These are phyloP conservation scores for Parochlus steinenii DNA, from an alignment of 2,888 invertebrate genomes.

Conservation along the genomic window DNA sequence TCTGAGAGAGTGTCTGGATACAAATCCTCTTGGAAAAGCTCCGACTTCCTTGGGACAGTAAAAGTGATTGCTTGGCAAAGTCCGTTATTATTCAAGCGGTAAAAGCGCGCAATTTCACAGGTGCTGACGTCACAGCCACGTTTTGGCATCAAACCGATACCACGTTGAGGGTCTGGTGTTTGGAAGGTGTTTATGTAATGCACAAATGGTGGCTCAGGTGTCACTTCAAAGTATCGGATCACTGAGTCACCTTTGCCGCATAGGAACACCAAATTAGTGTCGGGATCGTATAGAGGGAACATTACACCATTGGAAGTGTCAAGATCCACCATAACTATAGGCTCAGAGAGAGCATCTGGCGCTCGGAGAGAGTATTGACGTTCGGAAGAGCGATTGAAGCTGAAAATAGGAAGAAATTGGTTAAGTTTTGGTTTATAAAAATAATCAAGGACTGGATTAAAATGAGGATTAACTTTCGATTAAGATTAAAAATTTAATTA, in stretches of 20 bases:
- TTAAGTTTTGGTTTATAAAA: no score
- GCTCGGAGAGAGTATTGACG: slow-evolving; percentile 91
- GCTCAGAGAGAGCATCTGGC: slow-evolving; percentile 70
- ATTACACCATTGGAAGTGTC: slow-evolving; percentile 94
- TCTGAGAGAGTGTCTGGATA: slow-evolving; percentile 92
- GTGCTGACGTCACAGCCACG: slow-evolving; percentile 86
- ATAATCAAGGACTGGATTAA: not conserved
- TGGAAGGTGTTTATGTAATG: slow-evolving; percentile 96
- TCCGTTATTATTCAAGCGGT: slow-evolving; percentile 85
- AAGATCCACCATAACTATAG: slow-evolving; percentile 82
- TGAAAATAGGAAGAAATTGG: slow-evolving; percentile 27
- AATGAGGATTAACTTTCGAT: not conserved
- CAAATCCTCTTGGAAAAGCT: slow-evolving; percentile 92
- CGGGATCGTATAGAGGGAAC: slow-evolving; percentile 92
- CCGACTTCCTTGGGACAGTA: slow-evolving; percentile 95
- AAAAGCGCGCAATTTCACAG: slow-evolving; percentile 92
- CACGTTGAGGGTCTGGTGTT: slow-evolving; percentile 94
- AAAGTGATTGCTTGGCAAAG: slow-evolving; percentile 85
- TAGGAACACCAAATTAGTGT: slow-evolving; percentile 84
- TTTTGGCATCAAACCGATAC: slow-evolving; percentile 96
- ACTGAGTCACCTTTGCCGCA: slow-evolving; percentile 98
- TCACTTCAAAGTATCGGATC: slow-evolving; percentile 80
- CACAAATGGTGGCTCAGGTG: slow-evolving; percentile 83
- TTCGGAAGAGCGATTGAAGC: slow-evolving; percentile 96
- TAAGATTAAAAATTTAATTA: not conserved